phyloP scores from a whole-genome alignment of 2,888 invertebrate genomes.

The Oscheius myriophilus region DNA sequence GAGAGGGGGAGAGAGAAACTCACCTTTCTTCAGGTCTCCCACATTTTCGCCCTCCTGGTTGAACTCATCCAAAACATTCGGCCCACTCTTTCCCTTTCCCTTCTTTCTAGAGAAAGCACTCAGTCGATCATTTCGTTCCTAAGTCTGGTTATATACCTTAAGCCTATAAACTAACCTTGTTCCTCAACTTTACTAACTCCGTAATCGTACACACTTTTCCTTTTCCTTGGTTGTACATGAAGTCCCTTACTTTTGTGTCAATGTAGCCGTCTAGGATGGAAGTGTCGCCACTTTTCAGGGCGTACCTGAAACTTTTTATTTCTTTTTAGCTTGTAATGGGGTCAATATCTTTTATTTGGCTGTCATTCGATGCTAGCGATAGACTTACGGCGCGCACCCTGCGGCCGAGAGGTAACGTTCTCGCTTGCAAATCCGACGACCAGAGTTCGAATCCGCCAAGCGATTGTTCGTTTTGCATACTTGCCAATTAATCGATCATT shows the following conservation, averaged over 20 bases:
- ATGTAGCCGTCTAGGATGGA: conserved; percentile 53
- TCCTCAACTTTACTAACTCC: conserved; percentile 85
- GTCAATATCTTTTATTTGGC: not conserved
- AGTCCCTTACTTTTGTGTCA: conserved; percentile 80
- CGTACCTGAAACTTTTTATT: conserved; percentile 47
- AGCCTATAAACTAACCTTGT: conserved; percentile 76
- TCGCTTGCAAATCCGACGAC: too few species aligned
- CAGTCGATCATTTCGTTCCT: conserved; percentile 76
- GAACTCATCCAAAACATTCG: conserved; percentile 60
- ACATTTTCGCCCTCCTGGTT: conserved; percentile 57
- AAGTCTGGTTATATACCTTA: conserved; percentile 10
- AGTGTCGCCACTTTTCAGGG: conserved; percentile 58
- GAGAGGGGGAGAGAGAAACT: not conserved
- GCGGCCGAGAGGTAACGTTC: too few species aligned
- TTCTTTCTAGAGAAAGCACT: conserved; percentile 59
- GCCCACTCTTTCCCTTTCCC: conserved; percentile 62
- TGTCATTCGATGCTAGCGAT: too few species aligned
- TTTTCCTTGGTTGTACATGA: conserved; percentile 89
- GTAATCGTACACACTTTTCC: conserved; percentile 89
- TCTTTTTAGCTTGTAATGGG: too few species aligned
- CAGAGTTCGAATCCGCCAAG: too few species aligned
- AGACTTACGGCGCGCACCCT: too few species aligned
- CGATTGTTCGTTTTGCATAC: too few species aligned
- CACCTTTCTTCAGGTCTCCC: conserved; percentile 64
- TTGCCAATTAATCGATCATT: too few species aligned